A percentile compares a stretch with the other conserved stretches of the same genome.
Conservation (phyloP, 2,113 vertebrate species). For the Notothenia rossii region DNA sequence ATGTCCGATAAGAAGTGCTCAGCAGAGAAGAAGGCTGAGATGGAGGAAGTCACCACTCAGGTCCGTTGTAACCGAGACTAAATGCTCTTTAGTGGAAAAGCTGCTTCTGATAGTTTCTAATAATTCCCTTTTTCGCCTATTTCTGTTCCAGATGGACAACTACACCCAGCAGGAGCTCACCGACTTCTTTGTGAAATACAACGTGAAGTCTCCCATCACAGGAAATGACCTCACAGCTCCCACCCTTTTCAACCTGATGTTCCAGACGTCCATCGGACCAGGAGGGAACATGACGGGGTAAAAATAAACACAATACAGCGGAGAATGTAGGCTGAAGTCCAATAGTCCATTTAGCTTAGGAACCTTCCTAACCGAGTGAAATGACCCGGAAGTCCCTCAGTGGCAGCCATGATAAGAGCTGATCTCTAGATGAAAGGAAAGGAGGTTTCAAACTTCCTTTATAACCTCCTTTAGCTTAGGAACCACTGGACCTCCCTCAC, state of each 20-base stretch:
- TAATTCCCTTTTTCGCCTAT: background rate
- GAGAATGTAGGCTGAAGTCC: too few relatives aligned
- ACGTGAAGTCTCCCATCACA: constrained; percentile 94
- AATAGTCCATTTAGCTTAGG: too few relatives aligned
- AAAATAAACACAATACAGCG: background rate
- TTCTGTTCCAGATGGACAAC: constrained; percentile 91
- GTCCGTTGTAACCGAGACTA: constrained; percentile 65
- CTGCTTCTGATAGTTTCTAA: background rate
- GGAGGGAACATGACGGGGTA: constrained; percentile 97
- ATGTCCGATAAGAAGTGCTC: constrained; percentile 98
- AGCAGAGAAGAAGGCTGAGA: constrained; percentile 92
- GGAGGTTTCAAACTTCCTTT: too few relatives aligned
- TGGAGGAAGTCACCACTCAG: constrained; percentile 94
- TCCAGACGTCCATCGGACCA: constrained; percentile 97
- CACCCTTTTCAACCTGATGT: constrained; percentile 98
- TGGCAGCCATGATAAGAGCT: too few relatives aligned
- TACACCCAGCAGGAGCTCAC: constrained; percentile 92
- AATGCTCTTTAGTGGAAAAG: background rate
- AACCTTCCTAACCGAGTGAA: too few relatives aligned
- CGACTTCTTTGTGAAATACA: constrained; percentile 96
- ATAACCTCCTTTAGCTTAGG: too few relatives aligned
- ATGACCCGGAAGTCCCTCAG: too few relatives aligned
- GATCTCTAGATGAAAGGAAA: too few relatives aligned
- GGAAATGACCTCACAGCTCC: constrained; percentile 95
- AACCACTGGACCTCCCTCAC: too few relatives aligned